These are phyloP conservation scores for Acrobasis suavella DNA, from an alignment of 2,888 invertebrate species.

Conservation along the genomic window DNA sequence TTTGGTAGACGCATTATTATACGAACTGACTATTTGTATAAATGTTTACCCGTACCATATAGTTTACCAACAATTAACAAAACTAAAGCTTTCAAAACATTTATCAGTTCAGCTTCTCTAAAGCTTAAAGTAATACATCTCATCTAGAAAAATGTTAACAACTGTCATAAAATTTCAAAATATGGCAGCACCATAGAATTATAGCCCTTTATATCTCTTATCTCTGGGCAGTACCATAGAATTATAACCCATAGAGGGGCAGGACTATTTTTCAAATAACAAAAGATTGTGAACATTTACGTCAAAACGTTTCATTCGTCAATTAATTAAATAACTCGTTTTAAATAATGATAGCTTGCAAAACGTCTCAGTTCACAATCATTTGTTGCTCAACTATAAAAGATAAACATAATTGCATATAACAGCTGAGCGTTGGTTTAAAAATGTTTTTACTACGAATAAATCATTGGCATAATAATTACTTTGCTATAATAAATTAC, in stretches of 20 bases:
- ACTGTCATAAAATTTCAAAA: neutral
- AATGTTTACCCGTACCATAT: too few species aligned
- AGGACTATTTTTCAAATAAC: neutral
- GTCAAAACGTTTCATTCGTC: neutral
- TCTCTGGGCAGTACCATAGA: too few species aligned
- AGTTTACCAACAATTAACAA: too few species aligned
- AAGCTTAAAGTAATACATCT: too few species aligned
- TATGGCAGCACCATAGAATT: too few species aligned
- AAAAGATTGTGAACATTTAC: neutral
- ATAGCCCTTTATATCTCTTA: too few species aligned
- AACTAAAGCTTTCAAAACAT: too few species aligned
- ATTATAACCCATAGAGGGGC: too few species aligned
- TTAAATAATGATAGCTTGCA: conserved; percentile 2
- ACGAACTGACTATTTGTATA: too few species aligned
- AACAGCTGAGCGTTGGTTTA: neutral
- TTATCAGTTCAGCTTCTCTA: too few species aligned
- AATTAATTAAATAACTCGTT: neutral
- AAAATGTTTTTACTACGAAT: conserved; percentile 31
- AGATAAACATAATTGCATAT: conserved; percentile 11
- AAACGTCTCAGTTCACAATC: conserved; percentile 9
- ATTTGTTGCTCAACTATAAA: conserved; percentile 13
- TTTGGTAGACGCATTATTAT: too few species aligned
- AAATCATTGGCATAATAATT: conserved; percentile 40
- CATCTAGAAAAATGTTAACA: neutral
- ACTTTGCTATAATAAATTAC: conserved; percentile 48